phyloP scores from a whole-genome alignment of 2,797 vertebrate species.

The Hemibagrus guttatus region DNA sequence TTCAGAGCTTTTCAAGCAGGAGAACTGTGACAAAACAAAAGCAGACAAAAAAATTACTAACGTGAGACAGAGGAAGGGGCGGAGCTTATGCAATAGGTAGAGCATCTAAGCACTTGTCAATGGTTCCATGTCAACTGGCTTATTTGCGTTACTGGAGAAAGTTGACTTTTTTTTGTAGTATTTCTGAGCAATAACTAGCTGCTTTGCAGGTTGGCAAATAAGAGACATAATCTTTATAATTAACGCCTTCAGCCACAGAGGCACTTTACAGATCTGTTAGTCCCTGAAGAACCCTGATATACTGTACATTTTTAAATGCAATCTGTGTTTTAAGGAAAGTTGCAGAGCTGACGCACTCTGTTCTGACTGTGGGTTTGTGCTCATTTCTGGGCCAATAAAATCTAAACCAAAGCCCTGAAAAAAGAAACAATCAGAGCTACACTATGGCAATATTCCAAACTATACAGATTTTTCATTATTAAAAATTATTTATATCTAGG shows the following conservation, averaged over 20 bases:
- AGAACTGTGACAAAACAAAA: background rate
- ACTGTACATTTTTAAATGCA: background rate
- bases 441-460: background rate
- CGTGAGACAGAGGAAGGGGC: background rate
- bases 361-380: background rate
- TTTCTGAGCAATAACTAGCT: background rate
- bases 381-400: background rate
- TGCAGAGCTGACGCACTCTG: background rate
- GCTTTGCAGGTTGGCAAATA: background rate
- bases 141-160: background rate
- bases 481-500: background rate
- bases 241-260: background rate
- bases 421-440: background rate
- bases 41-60: background rate
- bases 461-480: too few relatives aligned
- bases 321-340: too few relatives aligned
- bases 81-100: background rate
- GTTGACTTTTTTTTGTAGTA: background rate
- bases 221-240: background rate
- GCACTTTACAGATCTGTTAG: background rate
- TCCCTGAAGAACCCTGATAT: background rate
- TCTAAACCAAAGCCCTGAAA: background rate
- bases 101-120: background rate
- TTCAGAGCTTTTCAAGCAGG: background rate
- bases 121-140: background rate